Evolutionary conservation across 2,888 invertebrate genomes (phyloP), one percentile per base, ranked within the genome.

Genomic region (Metallyticus violacea): DNA sequence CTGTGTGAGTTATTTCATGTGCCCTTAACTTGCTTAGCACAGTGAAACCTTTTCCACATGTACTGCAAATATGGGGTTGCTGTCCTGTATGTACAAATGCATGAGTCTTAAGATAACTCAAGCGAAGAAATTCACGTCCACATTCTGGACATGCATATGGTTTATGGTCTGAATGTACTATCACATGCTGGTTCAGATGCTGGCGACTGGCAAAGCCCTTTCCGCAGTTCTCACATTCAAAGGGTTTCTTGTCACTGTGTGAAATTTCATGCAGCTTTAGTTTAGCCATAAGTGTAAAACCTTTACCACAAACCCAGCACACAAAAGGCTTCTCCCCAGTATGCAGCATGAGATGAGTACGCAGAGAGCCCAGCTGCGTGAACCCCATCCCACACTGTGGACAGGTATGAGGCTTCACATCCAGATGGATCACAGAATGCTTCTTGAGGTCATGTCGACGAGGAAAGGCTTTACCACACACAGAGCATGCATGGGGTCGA

Each of bases 41-140:
- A 76, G 76, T 82, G 76, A 82, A 82, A 9, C 82, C 82, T 82
- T 82, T 82, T 2, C 82, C 82, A 27, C 82, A 82, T 4, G 76
- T 27, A 3, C 62, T 9, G 30, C 82, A 82, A 3, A 62, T 30
- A n/a, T 82, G 82, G 1, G 82, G 82, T 26, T 82, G 40, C 22
- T 27, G 76, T 26, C 82, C 82, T 26, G 82, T 82, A 6, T 82
- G 82, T 62, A 82, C 76, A 26, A 82, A 27, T 26, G 29, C 76
- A 27, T 82, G 82, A 22, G 76, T 76, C 26, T 82, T 82, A 2
- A 82, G 62, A 15, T 82, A 62, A 62, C 62, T 82, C 9, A 25
- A n/a, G 2, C 76, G 30, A 7, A 62, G 26, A 82, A 82, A 82
- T 30, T 25, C 76, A 7, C 27, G 25, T 26, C 76, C 76, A 40